Evolutionary conservation across 2,113 vertebrate genomes (phyloP).

Genomic region (Plestiodon gilberti): DNA sequence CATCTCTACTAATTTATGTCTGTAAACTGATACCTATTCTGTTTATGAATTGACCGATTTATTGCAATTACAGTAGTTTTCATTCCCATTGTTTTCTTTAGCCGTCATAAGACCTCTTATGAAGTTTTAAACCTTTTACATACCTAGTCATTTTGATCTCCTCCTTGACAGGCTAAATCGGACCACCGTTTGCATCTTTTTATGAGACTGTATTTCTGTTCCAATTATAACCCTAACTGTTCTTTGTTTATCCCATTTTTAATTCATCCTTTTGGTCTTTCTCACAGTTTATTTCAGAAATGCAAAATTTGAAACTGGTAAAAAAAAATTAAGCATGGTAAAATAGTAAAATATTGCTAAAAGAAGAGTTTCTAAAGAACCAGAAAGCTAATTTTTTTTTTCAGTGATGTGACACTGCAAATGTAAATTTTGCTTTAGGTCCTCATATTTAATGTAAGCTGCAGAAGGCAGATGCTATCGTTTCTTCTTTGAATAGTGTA

Average conservation of each 20-base stretch:
- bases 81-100: not conserved
- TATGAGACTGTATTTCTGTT: not conserved
- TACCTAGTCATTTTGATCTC: not conserved
- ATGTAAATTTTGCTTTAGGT: conserved; percentile 27
- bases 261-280: conserved; percentile 3
- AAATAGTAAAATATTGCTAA: not conserved
- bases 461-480: conserved; percentile 13
- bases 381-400: not conserved
- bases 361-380: conserved; percentile 5
- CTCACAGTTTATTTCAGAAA: not conserved
- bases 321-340: not conserved
- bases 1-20: not conserved
- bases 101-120: not conserved
- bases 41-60: not conserved
- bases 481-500: conserved; percentile 22
- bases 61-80: not conserved
- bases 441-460: conserved; percentile 13
- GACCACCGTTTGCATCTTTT: not conserved
- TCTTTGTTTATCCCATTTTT: not conserved
- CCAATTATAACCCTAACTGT: not conserved
- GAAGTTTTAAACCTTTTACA: not conserved
- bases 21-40: not conserved
- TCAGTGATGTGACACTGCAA: conserved; percentile 11
- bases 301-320: conserved; percentile 7
- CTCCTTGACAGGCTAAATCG: not conserved